phyloP scores from a whole-genome alignment of 1,140 invertebrate genomes.

The Cepaea nemoralis region DNA sequence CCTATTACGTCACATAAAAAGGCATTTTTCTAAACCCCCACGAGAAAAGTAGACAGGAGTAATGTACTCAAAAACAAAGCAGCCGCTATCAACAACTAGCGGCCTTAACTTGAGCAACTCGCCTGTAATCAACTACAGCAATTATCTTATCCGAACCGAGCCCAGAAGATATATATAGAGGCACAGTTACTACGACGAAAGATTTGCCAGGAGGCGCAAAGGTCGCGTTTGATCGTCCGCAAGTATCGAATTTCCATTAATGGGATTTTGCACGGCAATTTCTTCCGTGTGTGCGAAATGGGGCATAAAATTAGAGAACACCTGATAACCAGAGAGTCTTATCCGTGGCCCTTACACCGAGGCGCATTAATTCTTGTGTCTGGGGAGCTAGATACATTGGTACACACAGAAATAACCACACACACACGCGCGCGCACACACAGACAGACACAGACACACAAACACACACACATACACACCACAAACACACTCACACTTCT shows the following conservation, averaged over 20 bases:
- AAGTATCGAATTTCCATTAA: conserved; percentile 4
- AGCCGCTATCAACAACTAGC: not conserved
- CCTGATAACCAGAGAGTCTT: not conserved
- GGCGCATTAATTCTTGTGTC: not conserved
- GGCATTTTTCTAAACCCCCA: not conserved
- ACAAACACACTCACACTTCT: too few species aligned
- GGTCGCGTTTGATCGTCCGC: conserved; percentile 5
- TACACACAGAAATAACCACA: not conserved
- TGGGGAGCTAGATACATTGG: not conserved
- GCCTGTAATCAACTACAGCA: not conserved
- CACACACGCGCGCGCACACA: too few species aligned
- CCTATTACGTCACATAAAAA: not conserved
- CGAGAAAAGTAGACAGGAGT: not conserved
- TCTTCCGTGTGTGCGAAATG: not conserved
- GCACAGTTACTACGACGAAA: not conserved
- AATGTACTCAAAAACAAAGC: not conserved
- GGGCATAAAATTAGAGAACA: conserved; percentile 8
- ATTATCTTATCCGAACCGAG: conserved; percentile 12
- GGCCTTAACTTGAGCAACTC: not conserved
- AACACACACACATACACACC: too few species aligned
- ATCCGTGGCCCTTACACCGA: not conserved
- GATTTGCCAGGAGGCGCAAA: not conserved
- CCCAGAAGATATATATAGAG: not conserved
- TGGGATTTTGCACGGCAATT: not conserved
- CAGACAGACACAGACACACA: too few species aligned